Evolutionary conservation across 2,888 invertebrate genomes (phyloP).

Genomic region (Drosophila melanosoma): DNA sequence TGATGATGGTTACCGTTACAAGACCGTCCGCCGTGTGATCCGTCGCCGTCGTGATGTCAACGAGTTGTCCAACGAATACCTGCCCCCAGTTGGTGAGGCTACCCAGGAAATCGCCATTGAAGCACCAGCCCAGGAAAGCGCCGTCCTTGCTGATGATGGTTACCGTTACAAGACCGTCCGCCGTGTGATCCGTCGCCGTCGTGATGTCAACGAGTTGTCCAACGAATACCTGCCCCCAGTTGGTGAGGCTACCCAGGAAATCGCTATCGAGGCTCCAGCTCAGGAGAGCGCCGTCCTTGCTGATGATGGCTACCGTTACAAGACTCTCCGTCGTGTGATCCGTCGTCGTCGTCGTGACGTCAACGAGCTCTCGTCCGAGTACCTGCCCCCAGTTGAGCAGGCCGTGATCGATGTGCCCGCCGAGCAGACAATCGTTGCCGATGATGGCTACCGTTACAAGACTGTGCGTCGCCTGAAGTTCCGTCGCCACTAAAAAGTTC

Average conservation of each 20-base stretch:
- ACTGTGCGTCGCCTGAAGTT: conserved; percentile 73
- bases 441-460: conserved; percentile 80
- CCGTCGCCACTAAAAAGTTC: conserved; percentile 67
- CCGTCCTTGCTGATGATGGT: conserved; percentile 64
- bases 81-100: conserved; percentile 56
- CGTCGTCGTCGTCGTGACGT: conserved; percentile 73
- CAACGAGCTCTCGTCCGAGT: conserved; percentile 65
- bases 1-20: conserved; percentile 67
- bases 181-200: conserved; percentile 71
- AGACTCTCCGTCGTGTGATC: conserved; percentile 67
- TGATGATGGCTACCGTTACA: conserved; percentile 74
- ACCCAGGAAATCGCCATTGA: conserved; percentile 37
- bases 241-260: conserved; percentile 40
- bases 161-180: conserved; percentile 77
- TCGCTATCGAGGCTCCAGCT: conserved; percentile 49
- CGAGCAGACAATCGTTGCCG: conserved; percentile 59
- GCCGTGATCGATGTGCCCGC: conserved; percentile 64
- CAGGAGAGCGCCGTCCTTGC: conserved; percentile 41
- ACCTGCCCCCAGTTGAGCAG: conserved; percentile 66
- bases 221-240: conserved; percentile 73
- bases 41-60: conserved; percentile 62
- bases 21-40: conserved; percentile 63
- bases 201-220: conserved; percentile 75
- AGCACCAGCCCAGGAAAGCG: conserved; percentile 53
- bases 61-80: conserved; percentile 49